phyloP scores from a whole-genome alignment of 1,140 invertebrate species.

The Pristionchus pacificus region DNA sequence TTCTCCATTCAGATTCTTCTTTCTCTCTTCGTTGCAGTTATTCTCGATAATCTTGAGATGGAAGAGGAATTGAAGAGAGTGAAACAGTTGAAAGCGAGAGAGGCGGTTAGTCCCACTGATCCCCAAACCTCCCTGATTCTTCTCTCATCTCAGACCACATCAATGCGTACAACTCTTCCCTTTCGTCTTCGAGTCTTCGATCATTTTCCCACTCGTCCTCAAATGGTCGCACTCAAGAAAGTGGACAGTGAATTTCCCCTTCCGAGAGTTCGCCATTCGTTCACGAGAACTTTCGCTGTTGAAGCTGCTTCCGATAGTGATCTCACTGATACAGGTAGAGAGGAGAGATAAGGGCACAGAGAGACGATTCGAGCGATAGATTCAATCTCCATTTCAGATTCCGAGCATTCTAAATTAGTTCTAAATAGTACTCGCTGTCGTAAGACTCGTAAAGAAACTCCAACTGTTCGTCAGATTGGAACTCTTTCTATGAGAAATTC shows the following conservation, averaged over 20 bases:
- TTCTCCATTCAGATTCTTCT: constrained; percentile 36
- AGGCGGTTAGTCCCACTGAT: constrained; percentile 33
- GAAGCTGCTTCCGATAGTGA: constrained; percentile 43
- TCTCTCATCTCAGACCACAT: constrained; percentile 72
- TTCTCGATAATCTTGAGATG: constrained; percentile 96
- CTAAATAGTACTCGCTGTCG: constrained; percentile 5
- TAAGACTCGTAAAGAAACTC: constrained; percentile 16
- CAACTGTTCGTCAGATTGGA: constrained; percentile 24
- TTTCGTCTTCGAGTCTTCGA: constrained; percentile 92
- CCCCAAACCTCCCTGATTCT: neutral
- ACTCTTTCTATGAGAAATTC: constrained; percentile 19
- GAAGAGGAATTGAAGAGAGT: constrained; percentile 99
- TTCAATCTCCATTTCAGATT: constrained; percentile 12
- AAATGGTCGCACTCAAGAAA: constrained; percentile 89
- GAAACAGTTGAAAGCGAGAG: constrained; percentile 70
- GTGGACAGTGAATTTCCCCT: constrained; percentile 90
- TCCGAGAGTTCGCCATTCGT: constrained; percentile 93
- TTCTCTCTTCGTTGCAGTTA: constrained; percentile 86
- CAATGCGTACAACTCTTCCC: constrained; percentile 86
- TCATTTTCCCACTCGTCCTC: constrained; percentile 95
- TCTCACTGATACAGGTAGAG: constrained; percentile 6
- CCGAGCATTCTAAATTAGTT: constrained; percentile 9
- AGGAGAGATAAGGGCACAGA: neutral
- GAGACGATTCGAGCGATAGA: too few species aligned
- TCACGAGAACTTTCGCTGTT: constrained; percentile 92